Evolutionary conservation across 2,797 vertebrate genomes (phyloP), one percentile per base, ranked within the genome.

Genomic region (Melanogrammus aeglefinus): DNA sequence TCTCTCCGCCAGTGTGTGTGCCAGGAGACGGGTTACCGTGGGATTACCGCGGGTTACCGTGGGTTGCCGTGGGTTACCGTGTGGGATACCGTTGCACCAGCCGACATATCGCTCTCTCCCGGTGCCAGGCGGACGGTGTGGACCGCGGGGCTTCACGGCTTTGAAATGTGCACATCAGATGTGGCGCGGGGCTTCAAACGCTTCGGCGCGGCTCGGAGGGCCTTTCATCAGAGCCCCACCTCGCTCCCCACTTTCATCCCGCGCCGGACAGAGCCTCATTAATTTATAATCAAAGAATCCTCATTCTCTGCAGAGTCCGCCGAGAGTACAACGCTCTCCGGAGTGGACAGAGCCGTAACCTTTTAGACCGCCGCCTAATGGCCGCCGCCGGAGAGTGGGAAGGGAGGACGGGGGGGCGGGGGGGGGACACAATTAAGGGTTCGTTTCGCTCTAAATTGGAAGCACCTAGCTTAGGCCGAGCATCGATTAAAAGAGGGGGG

Each of bases 151-250:
- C 73, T 51, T 35, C 71, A 33, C 35, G 74, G 83, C 88, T 89
- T 91, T 92, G 84, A 89, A 79, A 75, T 41, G 75, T 78, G 79
- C 81, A 81, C 80, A 86, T 89, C 80, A 90, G 81, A 88, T 75
- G 75, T 66, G 12, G 77, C 85, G 86, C 79, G 85, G 78, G 77
- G 79, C 81, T 84, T 86, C 76, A 81, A 76, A 76, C 76, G 31
- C 36, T 69, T 78, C 82, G 74, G 84, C 80, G 41, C 80, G 66
- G 12, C 83, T 78, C 70, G 7, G 87, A 75, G 86, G 78, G 80
- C 81, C 86, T 92, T 92, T 93, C 90, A 92, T 92, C 86, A 81
- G 79, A 82, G 83, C 90, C 91, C 90, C 88, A 83, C 84, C 78
- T 80, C 74, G 75, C 82, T 80, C 86, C 86, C 80, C 80, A 77